Evolutionary conservation across 2,888 invertebrate species (phyloP), one percentile per base, ranked within the genome.

Genomic region (Asteroscopus sphinx): DNA sequence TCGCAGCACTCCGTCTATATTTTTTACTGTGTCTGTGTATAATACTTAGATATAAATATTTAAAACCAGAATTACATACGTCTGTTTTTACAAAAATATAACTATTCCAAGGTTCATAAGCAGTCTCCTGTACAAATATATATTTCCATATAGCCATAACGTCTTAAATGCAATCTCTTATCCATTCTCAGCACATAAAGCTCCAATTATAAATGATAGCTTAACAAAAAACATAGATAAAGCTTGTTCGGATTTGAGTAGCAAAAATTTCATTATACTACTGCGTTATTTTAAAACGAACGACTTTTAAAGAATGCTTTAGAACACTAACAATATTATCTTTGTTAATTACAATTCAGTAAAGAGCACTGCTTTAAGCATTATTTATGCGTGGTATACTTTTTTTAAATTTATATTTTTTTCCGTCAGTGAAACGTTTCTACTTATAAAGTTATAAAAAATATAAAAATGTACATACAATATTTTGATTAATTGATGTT

Each of bases 211-310:
- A 54, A 49, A 51, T 44, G 49, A 68, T 69, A 17, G 52, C 51
- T 46, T 33, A 55, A 68, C 35, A 60, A 58, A 59, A 52, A n/a
- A n/a, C 60, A 49, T 33, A 67, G 56, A 57, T 69, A 62, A 70
- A 71, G 65, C 66, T 72, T 67, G 67, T 69, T 73, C 65, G 53
- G 68, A 48, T 68, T 69, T 65, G 75, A 69, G 65, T 76, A 73
- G 73, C 65, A 68, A 62, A 67, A 30, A 26, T 45, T 32, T 25
- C 0, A 52, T 45, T 37, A 57, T 21, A 61, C 54, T 68, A 59
- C 37, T 37, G 35, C 36, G 44, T 42, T 49, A 64, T 48, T 56
- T 57, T 44, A 46, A 59, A 64, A 54, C 35, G 21, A 60, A 49
- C 5, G 12, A 32, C 16, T 44, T 30, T 42, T 33, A 11, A 37